Evolutionary conservation across 2,113 vertebrate genomes (phyloP).

Genomic region (Pyxicephalus adspersus): DNA sequence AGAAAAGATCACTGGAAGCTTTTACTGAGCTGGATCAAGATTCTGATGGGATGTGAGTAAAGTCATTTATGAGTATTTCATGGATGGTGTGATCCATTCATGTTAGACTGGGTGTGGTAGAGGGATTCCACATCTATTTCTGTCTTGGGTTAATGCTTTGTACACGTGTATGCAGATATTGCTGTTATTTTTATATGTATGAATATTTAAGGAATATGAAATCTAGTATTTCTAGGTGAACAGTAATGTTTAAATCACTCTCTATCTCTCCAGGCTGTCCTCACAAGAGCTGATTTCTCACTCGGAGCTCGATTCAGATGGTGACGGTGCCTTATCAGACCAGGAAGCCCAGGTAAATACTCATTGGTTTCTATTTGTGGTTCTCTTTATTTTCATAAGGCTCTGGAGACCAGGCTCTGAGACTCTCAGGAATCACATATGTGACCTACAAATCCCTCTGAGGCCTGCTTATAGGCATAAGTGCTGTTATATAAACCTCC

Average conservation of each 20-base stretch:
- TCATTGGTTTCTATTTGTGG: too few species aligned
- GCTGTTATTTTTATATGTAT: neutral
- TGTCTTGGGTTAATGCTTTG: too few species aligned
- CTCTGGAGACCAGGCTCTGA: too few species aligned
- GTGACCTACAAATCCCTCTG: too few species aligned
- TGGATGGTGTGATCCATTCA: too few species aligned
- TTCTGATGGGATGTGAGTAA: conserved; percentile 81
- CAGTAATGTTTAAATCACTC: neutral
- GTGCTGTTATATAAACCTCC: too few species aligned
- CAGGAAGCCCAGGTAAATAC: conserved; percentile 78
- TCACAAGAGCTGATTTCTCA: conserved; percentile 80
- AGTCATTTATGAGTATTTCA: neutral
- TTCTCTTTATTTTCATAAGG: too few species aligned
- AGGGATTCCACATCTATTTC: neutral
- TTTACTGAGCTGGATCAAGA: conserved; percentile 86
- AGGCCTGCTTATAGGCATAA: too few species aligned
- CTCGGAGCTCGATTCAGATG: conserved; percentile 80
- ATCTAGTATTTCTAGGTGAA: too few species aligned
- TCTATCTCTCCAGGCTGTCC: conserved; percentile 70
- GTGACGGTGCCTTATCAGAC: conserved; percentile 78
- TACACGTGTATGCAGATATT: too few species aligned
- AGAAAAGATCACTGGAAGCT: conserved; percentile 71
- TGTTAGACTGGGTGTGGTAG: neutral
- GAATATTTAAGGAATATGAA: too few species aligned
- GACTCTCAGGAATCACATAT: too few species aligned